A percentile compares a stretch with the other conserved stretches of the same genome.
phyloP scores from a whole-genome alignment of 2,888 invertebrate species.

The Trachelus stipa region DNA sequence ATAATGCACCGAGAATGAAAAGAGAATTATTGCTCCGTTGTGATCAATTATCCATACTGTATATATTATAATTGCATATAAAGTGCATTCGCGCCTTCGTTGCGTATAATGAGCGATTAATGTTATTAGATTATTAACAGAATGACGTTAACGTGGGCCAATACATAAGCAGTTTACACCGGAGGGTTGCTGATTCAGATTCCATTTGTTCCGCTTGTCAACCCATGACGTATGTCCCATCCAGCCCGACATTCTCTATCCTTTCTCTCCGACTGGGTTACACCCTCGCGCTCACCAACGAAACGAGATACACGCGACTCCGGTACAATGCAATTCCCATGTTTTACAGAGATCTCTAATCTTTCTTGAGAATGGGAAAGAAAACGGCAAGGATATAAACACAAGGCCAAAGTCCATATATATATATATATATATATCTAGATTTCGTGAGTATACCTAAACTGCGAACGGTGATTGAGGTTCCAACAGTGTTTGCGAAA shows the following conservation, averaged over 20 bases:
- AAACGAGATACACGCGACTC: background rate
- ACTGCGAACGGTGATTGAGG: background rate
- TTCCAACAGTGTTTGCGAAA: background rate
- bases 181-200: slow-evolving; percentile 65
- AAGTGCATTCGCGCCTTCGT: background rate
- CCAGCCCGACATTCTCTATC: slow-evolving; percentile 47
- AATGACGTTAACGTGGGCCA: slow-evolving; percentile 35
- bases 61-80: background rate
- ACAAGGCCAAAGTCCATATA: background rate
- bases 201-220: slow-evolving; percentile 67
- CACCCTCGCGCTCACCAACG: background rate
- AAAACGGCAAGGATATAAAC: background rate
- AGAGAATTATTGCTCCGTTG: background rate
- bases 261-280: slow-evolving; percentile 32
- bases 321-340: background rate
- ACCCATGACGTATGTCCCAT: slow-evolving; percentile 62
- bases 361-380: background rate
- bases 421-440: background rate
- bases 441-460: background rate
- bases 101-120: background rate
- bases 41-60: background rate
- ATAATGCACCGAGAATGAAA: background rate
- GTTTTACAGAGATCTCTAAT: background rate
- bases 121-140: slow-evolving; percentile 57
- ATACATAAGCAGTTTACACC: slow-evolving; percentile 58